A percentile compares a stretch with the other conserved stretches of the same genome.
These are phyloP conservation scores for Sitta carolinensis DNA, from an alignment of 2,797 vertebrate species.

Conservation along the genomic window DNA sequence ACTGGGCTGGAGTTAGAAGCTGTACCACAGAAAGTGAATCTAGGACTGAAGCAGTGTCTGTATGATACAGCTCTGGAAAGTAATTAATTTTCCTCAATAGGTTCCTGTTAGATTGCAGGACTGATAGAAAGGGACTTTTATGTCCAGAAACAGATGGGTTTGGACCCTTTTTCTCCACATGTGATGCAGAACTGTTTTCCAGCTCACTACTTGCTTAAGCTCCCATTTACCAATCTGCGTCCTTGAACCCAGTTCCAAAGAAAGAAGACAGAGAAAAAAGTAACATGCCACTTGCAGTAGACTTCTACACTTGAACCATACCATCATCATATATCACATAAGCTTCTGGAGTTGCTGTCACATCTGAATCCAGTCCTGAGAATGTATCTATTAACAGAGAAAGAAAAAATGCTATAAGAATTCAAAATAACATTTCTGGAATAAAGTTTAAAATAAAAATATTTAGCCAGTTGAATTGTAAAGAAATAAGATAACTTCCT, in stretches of 20 bases:
- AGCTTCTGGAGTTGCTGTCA: constrained; percentile 75
- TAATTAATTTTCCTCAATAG: background rate
- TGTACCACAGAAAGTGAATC: background rate
- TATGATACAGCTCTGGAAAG: background rate
- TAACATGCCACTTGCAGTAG: background rate
- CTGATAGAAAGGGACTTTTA: background rate
- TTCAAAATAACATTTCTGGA: background rate
- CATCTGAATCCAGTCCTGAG: constrained; percentile 85
- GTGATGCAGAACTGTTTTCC: background rate
- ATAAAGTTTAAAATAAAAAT: background rate
- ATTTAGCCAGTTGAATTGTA: background rate
- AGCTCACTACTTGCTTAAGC: background rate
- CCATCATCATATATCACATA: constrained; percentile 82
- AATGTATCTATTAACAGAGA: constrained; percentile 80
- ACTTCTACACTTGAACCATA: constrained; percentile 65
- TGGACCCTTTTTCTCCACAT: background rate
- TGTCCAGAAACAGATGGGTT: background rate
- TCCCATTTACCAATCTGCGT: background rate
- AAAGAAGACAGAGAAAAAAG: background rate
- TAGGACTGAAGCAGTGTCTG: background rate
- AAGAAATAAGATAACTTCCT: background rate
- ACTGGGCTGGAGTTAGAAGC: background rate
- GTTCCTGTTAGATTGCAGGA: background rate
- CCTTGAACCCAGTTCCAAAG: background rate
- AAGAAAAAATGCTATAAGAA: background rate